Base-by-base conservation (phyloP, 2,888 invertebrate genomes). In the Bombylius major region DNA sequence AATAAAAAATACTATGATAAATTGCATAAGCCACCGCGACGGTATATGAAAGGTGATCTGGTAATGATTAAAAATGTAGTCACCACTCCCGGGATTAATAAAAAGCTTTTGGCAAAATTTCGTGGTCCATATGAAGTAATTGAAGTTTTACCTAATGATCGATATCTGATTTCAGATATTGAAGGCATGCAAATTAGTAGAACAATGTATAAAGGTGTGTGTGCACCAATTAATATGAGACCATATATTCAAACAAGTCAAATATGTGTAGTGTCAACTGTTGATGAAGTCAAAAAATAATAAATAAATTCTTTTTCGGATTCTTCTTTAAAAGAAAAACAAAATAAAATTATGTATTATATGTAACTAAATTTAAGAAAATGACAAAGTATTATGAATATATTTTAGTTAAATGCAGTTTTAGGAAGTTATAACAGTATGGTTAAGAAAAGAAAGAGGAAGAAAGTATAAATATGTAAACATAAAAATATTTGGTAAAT, bases 41-140 rank as follows among this genome's bases (percentile, higher is more conserved):
- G 8, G 8, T 56, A 47, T 52, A 42, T 52, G 50, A 51, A 54
- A 46, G 63, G 62, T 9, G 62, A 63, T 36, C 58, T 60, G 23
- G 63, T 65, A 6, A 61, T 64, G 61, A 59, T 64, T n/a, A 46
- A 56, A 42, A 64, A 65, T 50, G 54, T 59, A 8, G 62, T 61
- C 36, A 61, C 57, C 32, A 57, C 61, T 2, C 51, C 53, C 3
- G 62, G 61, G 5, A 56, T 51, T 36, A 63, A 60, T 54, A 63
- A 64, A 50, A 64, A 64, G 54, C 52, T 62, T 7, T 60, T 64
- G 31, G 60, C 60, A 5, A 64, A 62, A 50, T 64, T 54, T 59
- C 60, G 61, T 52, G 64, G 64, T 11, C 65, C 64, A 32, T 64
- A 64, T 54, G 61, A 53, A 33, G 58, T 63, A 36, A 57, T 57